Base-by-base conservation (phyloP, 1,140 invertebrate genomes). In the Coptotermes formosanus region DNA sequence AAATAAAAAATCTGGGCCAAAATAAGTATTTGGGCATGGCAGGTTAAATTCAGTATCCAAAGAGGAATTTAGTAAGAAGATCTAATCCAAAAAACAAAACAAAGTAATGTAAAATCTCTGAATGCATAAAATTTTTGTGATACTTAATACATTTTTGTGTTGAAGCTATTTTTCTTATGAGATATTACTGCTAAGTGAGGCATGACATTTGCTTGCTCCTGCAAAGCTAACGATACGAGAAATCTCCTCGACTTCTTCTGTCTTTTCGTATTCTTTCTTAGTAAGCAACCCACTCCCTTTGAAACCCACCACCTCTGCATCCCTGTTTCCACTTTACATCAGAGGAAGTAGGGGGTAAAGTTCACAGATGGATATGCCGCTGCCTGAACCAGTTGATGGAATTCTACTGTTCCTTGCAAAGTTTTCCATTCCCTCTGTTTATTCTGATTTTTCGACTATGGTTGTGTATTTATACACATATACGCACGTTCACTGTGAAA, bases 181-280 rank as follows among this genome's bases (percentile, higher is more conserved):
- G 32, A 83, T 30, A 83, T 83, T 83, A 83, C 6, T 2, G 32
- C 12, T 44, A 83, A 83, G n/a, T 83, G 82, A 83, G 82, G 82
- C 82, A 83, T 83, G 52, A 83, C 82, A 83, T 83, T 83, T 83
- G 82, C 82, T 52, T 83, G 82, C 82, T 32, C 82, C 44, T 83
- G 44, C 38, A 83, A 83, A 83, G 82, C 11, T 83, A 83, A 83
- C 82, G 82, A 83, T 83, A 83, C 82, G 82, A 83, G 82, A 83
- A 83, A 83, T 83, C 82, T 83, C 82, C 48, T 83, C 82, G n/a
- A 4, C 9, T 19, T 52, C 9, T 43, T 83, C 38, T 44, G 12
- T 30, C 25, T 75, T 25, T 75, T 30, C 2, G 59, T 8, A 16
- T 64, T 75, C 1, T 16, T 30, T 14, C 64, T 75, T 75, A 75